A percentile compares a stretch with the other conserved stretches of the same genome.
Conservation (phyloP, 92 coral and sea anemone genomes). For the Metridium senile region DNA sequence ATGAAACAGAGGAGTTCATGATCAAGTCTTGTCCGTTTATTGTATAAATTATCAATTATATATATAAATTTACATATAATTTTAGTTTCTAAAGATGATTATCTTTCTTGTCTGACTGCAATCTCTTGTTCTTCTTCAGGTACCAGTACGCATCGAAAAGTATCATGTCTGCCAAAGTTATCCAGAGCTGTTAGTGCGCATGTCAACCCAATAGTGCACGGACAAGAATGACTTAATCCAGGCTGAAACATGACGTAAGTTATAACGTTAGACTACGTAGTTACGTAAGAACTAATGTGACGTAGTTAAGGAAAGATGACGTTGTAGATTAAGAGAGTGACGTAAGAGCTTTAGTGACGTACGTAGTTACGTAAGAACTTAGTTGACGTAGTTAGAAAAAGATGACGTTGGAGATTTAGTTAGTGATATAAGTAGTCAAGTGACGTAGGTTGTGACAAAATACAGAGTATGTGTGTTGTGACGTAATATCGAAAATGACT, state of each 20-base stretch:
- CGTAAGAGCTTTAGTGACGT: not conserved
- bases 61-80: not conserved
- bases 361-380: too few species aligned
- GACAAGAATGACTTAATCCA: conserved; percentile 20
- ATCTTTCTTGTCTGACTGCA: not conserved
- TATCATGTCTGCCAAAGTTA: conserved; percentile 27
- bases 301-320: not conserved
- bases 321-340: not conserved
- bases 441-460: too few species aligned
- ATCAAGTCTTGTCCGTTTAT: too few species aligned
- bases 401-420: not conserved
- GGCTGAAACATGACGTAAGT: conserved; percentile 19
- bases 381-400: too few species aligned
- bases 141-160: conserved; percentile 33
- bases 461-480: too few species aligned
- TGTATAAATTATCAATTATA: too few species aligned
- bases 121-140: conserved; percentile 15
- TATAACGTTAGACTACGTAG: not conserved
- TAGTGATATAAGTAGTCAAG: not conserved
- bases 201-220: conserved; percentile 27
- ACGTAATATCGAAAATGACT: too few species aligned
- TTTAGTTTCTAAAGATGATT: not conserved
- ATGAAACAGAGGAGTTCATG: too few species aligned
- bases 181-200: conserved; percentile 34
- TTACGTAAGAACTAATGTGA: not conserved